phyloP scores from a whole-genome alignment of 2,113 vertebrate genomes.

The Atlantisia rogersi region DNA sequence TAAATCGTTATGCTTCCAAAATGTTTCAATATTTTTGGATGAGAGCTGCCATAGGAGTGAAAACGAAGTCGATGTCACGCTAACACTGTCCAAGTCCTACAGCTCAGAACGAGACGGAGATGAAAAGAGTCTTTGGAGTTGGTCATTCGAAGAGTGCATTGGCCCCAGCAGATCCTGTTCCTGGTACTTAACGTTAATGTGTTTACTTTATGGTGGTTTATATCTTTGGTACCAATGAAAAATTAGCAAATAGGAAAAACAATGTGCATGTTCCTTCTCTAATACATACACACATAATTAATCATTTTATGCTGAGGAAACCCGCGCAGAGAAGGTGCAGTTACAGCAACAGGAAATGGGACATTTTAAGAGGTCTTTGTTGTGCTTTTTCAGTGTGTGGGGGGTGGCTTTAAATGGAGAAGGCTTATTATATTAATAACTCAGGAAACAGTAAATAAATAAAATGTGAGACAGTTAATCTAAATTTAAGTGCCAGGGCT shows the following conservation, averaged over 20 bases:
- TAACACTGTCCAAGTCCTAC: fast-evolving
- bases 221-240: not conserved
- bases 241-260: not conserved
- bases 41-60: fast-evolving
- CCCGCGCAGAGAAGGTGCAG: not conserved
- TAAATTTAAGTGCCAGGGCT: constrained; percentile 24
- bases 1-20: not conserved
- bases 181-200: not conserved
- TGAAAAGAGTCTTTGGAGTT: not conserved
- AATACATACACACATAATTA: not conserved
- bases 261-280: not conserved
- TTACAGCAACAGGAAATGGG: constrained; percentile 39
- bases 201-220: constrained; percentile 14
- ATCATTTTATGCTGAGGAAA: constrained; percentile 29
- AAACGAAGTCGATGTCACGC: not conserved
- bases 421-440: constrained; percentile 20
- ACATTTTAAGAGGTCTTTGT: constrained; percentile 18
- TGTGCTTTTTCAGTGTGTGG: not conserved
- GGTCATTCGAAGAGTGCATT: not conserved
- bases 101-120: not conserved
- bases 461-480: constrained; percentile 9
- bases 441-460: constrained; percentile 42
- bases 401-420: not conserved
- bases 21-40: not conserved
- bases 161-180: not conserved